Percentiles rank a stretch among this genome's conserved stretches.
phyloP scores from a whole-genome alignment of 2,797 vertebrate genomes.

The Huso huso region DNA sequence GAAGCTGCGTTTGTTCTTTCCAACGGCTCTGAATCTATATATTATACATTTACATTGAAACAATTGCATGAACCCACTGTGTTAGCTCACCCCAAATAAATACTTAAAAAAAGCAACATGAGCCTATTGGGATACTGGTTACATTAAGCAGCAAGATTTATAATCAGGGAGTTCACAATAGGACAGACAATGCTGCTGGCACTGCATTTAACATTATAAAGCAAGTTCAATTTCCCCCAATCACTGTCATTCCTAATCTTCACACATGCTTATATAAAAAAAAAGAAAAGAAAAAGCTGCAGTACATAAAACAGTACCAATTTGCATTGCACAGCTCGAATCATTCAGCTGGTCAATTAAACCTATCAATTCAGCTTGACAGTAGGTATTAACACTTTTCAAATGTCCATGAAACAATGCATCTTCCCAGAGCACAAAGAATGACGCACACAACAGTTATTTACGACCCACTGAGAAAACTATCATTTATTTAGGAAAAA shows the following conservation, averaged over 20 bases:
- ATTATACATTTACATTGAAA: too few relatives aligned
- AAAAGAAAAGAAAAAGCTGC: background rate
- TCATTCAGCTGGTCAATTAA: slow-evolving; percentile 9
- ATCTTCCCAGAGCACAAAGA: slow-evolving; percentile 27
- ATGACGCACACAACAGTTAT: slow-evolving; percentile 58
- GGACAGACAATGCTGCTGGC: background rate
- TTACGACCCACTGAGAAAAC: slow-evolving; percentile 93
- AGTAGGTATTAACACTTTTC: background rate
- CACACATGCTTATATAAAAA: background rate
- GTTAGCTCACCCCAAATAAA: too few relatives aligned
- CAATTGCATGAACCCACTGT: too few relatives aligned
- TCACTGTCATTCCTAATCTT: background rate
- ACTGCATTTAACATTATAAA: slow-evolving; percentile 1
- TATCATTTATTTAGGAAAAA: slow-evolving; percentile 91
- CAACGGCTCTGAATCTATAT: too few relatives aligned
- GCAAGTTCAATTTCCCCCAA: background rate
- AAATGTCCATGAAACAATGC: background rate
- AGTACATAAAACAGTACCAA: background rate
- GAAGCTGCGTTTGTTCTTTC: too few relatives aligned
- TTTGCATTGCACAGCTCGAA: background rate
- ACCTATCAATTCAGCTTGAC: slow-evolving; percentile 14
- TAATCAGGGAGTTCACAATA: slow-evolving; percentile 3
- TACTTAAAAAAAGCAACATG: too few relatives aligned
- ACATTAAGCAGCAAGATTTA: background rate
- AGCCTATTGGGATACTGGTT: too few relatives aligned